Base-by-base conservation (phyloP, 2,797 vertebrate species). In the Rhadinocentrus ornatus region DNA sequence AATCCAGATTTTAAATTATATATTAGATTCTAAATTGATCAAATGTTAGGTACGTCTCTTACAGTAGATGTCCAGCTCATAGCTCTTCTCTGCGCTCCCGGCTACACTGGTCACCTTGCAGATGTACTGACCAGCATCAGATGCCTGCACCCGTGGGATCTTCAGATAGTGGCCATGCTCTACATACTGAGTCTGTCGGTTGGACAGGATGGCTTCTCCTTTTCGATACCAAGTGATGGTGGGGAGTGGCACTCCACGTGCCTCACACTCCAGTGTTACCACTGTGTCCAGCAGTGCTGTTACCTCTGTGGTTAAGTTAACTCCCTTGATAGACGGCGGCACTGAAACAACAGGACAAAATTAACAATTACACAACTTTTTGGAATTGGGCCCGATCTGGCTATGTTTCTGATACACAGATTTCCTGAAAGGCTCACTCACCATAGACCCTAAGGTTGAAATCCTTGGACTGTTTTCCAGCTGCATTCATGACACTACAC, bases 321-420 rank as follows among this genome's bases (percentile, higher is more conserved):
- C 96, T 73, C 96, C 96, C 86, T 96, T 98, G 80, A 99, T 97
- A 66, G 93, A 95, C 0, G 98, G 97, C 27, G 97, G 96, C 11
- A 97, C 98, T 99, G 74, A 32, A 89, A 72, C 54, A 71, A 77
- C 2, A 44, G 16, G 8, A 54, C 1, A 48, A 59, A 61, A 22
- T 48, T 1, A 0, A 27, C 18, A 4, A 24, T 13, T 18, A 35
- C 13, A n/a, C 18, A 2, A 46, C 8, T n/a, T 46, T 20, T 15
- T 44, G 41, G 5, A 41, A 41, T 4, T 41, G 39, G 18, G 39
- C 39, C 39, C 12, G 16, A 41, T 16, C 39, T 39, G 13, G 4
- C 39, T 41, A 16, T 44, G 53, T 26, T 55, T 16, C 5, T 6
- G 15, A 29, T 26, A 44, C 15, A 41, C 20, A 8, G 3, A 18